Evolutionary conservation across 1,140 invertebrate species (phyloP), one percentile per base, ranked within the genome.

Genomic region (Cyclargus thomasi): DNA sequence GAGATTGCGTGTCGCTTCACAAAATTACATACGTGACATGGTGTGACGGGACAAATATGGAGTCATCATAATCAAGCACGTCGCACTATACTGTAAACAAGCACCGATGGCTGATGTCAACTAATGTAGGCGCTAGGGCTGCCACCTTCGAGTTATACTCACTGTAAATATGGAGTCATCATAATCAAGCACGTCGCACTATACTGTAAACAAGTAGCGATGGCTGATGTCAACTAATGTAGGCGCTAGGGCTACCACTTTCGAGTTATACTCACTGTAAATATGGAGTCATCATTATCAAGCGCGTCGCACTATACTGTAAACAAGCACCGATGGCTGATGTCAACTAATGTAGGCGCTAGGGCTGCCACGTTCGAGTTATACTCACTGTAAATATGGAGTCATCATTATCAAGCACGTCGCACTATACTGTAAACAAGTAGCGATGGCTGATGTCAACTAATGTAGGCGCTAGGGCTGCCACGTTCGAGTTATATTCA

Each of bases 301-400:
- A 17, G 39, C 67, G 53, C 57, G 47, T 62, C 55, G 36, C 62
- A 53, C 53, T 70, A 59, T 63, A 74, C 57, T 72, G 57, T 76
- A 75, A 71, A 73, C 67, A 76, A 70, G 68, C 68, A 70, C 63
- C 71, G 69, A 59, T 23, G 70, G 62, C 18, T 68, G 67, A 75
- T 79, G 72, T 79, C 73, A 80, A 81, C 79, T 79, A 81, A 79
- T 80, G 79, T 75, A 79, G 5, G 64, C 74, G 39, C 39, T 47
- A 47, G 39, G 39, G 39, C 14, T 47, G 39, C 3, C 39, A 47
- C 39, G 11, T 47, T 16, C 10, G 11, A 8, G 39, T 14, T 47
- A 47, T 0, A 47, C 14, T 14, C 14, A 47, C 14, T 47, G 14
- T 14, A 8, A 47, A 47, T 47, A 1, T 53, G 16, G 6, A 29